phyloP scores from a whole-genome alignment of 2,113 vertebrate genomes.

The Antechinus stuartii region DNA sequence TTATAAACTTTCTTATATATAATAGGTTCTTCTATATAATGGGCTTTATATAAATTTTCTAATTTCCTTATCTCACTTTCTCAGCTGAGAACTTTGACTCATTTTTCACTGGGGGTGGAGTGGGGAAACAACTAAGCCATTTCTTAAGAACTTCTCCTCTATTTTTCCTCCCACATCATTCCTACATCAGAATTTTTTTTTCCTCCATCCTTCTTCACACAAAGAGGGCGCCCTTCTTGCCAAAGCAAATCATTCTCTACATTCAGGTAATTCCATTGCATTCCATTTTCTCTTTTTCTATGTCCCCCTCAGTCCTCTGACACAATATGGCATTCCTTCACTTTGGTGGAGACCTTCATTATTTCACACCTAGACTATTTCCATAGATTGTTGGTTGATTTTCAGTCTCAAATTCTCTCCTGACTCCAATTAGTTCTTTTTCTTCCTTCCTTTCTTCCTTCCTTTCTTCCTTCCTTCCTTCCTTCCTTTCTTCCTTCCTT shows the following conservation, averaged over 20 bases:
- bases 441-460: too few relatives aligned
- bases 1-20: too few relatives aligned
- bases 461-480: too few relatives aligned
- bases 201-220: not conserved
- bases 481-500: too few relatives aligned
- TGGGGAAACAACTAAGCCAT: not conserved
- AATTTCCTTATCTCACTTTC: not conserved
- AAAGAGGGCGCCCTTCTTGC: not conserved
- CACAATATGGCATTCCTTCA: not conserved
- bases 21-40: too few relatives aligned
- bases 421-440: not conserved
- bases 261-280: not conserved
- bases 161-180: not conserved
- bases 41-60: too few relatives aligned
- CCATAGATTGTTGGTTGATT: not conserved
- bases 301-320: not conserved
- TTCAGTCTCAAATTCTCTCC: not conserved
- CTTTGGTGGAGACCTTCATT: not conserved
- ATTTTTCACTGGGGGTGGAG: not conserved
- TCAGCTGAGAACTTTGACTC: not conserved
- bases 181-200: not conserved
- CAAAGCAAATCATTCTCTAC: not conserved
- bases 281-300: not conserved
- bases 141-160: not conserved
- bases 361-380: not conserved